Evolutionary conservation across 2,888 invertebrate species (phyloP).

Genomic region (Nasonovia ribisnigri): DNA sequence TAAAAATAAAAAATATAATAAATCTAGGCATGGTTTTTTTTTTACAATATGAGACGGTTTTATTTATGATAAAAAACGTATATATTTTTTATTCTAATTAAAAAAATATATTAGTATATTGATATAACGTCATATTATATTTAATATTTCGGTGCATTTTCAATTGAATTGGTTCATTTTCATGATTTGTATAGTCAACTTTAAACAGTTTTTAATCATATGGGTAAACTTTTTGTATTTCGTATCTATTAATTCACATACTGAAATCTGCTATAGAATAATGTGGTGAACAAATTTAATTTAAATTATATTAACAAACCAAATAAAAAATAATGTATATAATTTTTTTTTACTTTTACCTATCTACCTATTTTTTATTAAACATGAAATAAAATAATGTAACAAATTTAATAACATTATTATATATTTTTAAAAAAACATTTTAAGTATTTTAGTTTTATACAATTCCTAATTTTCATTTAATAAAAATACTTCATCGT

Average conservation of each 20-base stretch:
- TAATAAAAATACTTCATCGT: background rate
- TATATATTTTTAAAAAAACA: background rate
- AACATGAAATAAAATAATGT: background rate
- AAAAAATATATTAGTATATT: slow-evolving; percentile 14
- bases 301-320: background rate
- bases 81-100: background rate
- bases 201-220: background rate
- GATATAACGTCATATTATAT: background rate
- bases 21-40: background rate
- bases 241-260: background rate
- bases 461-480: background rate
- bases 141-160: background rate
- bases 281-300: background rate
- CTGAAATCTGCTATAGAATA: background rate
- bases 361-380: background rate
- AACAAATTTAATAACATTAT: background rate
- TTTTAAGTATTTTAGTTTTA: background rate
- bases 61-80: background rate
- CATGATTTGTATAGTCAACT: background rate
- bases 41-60: background rate
- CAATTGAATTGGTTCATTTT: background rate
- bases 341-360: background rate
- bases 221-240: background rate
- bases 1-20: background rate
- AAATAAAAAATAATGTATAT: background rate